Conservation (phyloP, 2,113 vertebrate genomes). For the Melospiza georgiana region DNA sequence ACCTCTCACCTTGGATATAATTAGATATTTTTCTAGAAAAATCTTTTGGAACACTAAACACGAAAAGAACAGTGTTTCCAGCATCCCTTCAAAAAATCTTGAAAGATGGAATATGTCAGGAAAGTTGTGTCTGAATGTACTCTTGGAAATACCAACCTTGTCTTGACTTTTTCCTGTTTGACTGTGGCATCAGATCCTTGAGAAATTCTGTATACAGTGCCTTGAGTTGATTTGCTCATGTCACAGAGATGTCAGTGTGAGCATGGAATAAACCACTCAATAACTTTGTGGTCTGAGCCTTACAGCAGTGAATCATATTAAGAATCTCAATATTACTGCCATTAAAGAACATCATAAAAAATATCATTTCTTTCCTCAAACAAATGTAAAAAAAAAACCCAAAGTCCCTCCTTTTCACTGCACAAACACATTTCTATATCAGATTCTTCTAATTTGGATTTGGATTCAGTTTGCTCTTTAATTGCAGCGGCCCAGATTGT, state of each 20-base stretch:
- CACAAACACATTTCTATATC: neutral
- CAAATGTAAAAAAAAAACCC: neutral
- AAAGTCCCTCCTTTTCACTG: neutral
- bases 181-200: neutral
- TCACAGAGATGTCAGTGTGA: neutral
- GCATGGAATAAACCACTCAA: neutral
- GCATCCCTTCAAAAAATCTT: neutral
- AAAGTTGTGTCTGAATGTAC: neutral
- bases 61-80: neutral
- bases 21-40: neutral
- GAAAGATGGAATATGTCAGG: neutral
- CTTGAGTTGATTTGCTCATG: neutral
- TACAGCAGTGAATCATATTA: neutral
- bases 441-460: neutral
- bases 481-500: neutral
- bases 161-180: slow-evolving; percentile 16
- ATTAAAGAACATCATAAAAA: neutral
- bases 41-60: neutral
- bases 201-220: neutral
- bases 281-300: neutral
- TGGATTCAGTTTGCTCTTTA: neutral
- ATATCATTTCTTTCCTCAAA: neutral
- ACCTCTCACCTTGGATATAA: neutral
- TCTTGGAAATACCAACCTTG: neutral
- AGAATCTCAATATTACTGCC: neutral